Evolutionary conservation across 2,888 invertebrate genomes (phyloP), one percentile per base, ranked within the genome.

Genomic region (Sinohyriopsis cumingii): DNA sequence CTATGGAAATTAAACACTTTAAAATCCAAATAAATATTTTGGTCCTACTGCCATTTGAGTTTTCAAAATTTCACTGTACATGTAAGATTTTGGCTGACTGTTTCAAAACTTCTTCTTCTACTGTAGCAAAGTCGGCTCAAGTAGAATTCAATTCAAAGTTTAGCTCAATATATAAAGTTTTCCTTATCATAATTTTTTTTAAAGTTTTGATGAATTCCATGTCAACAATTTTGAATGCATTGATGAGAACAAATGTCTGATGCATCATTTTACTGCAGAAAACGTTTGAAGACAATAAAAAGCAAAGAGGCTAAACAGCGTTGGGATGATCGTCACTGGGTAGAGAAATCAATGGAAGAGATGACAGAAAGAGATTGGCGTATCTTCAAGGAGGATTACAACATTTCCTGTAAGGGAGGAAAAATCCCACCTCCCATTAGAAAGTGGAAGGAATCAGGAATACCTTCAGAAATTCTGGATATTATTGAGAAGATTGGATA

Each of bases 321-420:
- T 86, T 99, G 97, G 96, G 99, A 99, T 90, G 99, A 99, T 89
- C 93, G 99, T 7, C 99, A 99, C 90, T 99, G 99, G 99, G 95
- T 96, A 5, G 98, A 99, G 86, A 99, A 99, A 9, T 94, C 94
- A 18, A 91, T 94, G 0, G 94, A 94, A 66, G 98, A 99, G 90
- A 99, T 99, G 99, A 96, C 96, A 0, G 99, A 99, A 90, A 93
- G 99, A 84, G 99, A 99, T 92, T 99, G 99, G 99, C 94, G 99
- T 90, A 99, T 99, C 85, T 99, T 99, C 90, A 93, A 98, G 78
- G 99, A 99, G 91, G 99, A 99, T 91, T 99, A 98, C 90, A 99
- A 97, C 88, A 98, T 99, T 67, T 95, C 97, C 5, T 96, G 99
- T 74, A 99, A 99, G 91, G 98, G 98, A 63, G 99, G 99, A 0